A percentile compares a stretch with the other conserved stretches of the same genome.
These are phyloP conservation scores for Halictus ligatus DNA, from an alignment of 2,888 invertebrate genomes.

Conservation along the genomic window DNA sequence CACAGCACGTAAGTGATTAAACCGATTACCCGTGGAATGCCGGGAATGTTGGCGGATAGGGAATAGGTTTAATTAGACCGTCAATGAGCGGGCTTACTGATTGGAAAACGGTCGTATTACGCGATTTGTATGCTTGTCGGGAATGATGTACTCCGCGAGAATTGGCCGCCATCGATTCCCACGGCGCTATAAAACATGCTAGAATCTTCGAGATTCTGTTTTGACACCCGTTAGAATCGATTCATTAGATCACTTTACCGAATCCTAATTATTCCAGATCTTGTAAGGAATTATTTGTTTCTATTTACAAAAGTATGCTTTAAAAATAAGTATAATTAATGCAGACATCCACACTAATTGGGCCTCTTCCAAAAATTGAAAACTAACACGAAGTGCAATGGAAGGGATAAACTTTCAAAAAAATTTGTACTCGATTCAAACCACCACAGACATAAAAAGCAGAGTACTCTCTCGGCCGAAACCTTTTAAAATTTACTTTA, in stretches of 20 bases:
- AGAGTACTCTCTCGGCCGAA: too few relatives aligned
- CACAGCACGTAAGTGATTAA: constrained; percentile 64
- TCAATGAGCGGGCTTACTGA: constrained; percentile 61
- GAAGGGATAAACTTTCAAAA: too few relatives aligned
- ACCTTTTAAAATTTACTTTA: too few relatives aligned
- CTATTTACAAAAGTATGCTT: too few relatives aligned
- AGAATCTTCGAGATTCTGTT: not conserved
- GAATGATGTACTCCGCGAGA: constrained; percentile 39
- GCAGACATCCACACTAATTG: too few relatives aligned
- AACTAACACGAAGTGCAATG: too few relatives aligned
- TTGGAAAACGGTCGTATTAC: constrained; percentile 65
- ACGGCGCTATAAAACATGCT: constrained; percentile 4
- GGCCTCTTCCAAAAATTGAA: too few relatives aligned
- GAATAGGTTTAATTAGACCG: constrained; percentile 65
- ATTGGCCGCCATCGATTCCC: constrained; percentile 34
- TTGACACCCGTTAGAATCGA: not conserved
- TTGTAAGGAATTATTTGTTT: not conserved
- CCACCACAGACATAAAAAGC: too few relatives aligned
- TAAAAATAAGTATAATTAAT: too few relatives aligned
- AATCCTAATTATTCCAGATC: not conserved
- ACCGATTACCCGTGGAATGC: constrained; percentile 64
- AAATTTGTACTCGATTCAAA: too few relatives aligned
- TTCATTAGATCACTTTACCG: not conserved
- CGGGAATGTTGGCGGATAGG: constrained; percentile 55
- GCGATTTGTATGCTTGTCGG: constrained; percentile 49